These are phyloP conservation scores for Drosophila bifasciata DNA, from an alignment of 1,140 invertebrate species.

Conservation along the genomic window DNA sequence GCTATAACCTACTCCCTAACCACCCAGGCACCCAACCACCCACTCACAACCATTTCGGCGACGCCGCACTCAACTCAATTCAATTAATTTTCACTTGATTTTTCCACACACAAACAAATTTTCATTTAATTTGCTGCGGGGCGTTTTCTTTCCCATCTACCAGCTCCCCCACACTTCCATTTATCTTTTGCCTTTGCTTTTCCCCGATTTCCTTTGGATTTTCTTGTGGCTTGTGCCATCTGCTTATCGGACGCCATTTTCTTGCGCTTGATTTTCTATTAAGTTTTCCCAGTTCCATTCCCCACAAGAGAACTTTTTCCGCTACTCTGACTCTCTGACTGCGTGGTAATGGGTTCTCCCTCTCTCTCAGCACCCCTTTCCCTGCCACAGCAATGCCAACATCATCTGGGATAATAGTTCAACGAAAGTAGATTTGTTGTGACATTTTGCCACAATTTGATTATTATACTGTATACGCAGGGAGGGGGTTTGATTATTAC, in stretches of 20 bases:
- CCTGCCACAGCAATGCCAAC: background rate
- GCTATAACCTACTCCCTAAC: slow-evolving; percentile 47
- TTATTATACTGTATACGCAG: slow-evolving; percentile 25
- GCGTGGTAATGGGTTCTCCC: slow-evolving; percentile 29
- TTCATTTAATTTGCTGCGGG: slow-evolving; percentile 80
- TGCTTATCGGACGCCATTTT: slow-evolving; percentile 72
- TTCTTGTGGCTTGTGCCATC: slow-evolving; percentile 7
- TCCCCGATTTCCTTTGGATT: slow-evolving; percentile 9
- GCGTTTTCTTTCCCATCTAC: slow-evolving; percentile 38
- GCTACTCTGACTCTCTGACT: slow-evolving; percentile 2
- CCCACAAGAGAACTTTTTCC: slow-evolving; percentile 48
- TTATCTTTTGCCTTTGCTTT: background rate
- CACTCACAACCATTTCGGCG: slow-evolving; percentile 34
- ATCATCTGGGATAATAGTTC: background rate
- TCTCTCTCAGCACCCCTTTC: background rate
- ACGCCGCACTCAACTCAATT: slow-evolving; percentile 82
- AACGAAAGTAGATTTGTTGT: slow-evolving; percentile 21
- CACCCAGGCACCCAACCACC: slow-evolving; percentile 30
- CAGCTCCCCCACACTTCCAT: background rate
- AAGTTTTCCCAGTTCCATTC: slow-evolving; percentile 48
- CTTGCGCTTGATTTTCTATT: slow-evolving; percentile 78
- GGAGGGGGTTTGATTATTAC: slow-evolving; percentile 14
- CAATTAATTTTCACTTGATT: slow-evolving; percentile 84
- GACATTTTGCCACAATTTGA: slow-evolving; percentile 33
- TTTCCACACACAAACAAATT: slow-evolving; percentile 82